Evolutionary conservation across 2,113 vertebrate species (phyloP).

Genomic region (Chlorodrepanis virens): DNA sequence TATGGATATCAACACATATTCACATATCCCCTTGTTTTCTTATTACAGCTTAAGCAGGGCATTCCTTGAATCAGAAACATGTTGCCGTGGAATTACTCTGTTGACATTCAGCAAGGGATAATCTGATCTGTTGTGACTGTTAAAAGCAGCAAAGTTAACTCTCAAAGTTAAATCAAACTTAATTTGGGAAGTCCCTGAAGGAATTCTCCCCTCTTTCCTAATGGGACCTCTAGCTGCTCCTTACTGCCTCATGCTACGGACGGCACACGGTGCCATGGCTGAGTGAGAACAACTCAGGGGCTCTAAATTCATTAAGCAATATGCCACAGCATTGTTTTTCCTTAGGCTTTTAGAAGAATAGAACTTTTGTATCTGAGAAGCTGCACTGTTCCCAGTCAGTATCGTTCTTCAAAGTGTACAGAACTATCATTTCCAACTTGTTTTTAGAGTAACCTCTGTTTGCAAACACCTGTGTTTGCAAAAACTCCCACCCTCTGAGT

Average conservation of each 20-base stretch:
- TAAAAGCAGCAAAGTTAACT: background rate
- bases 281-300: background rate
- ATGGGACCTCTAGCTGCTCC: background rate
- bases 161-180: background rate
- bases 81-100: background rate
- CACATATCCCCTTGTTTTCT: background rate
- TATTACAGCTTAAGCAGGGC: background rate
- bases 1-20: background rate
- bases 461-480: slow-evolving; percentile 42
- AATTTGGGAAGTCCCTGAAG: background rate
- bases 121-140: background rate
- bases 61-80: background rate
- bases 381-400: background rate
- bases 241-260: fast-evolving
- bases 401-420: background rate
- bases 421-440: background rate
- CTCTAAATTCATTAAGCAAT: background rate
- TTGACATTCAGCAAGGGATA: background rate
- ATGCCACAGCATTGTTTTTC: background rate
- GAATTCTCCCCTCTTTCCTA: background rate
- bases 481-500: background rate
- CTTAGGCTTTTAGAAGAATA: background rate
- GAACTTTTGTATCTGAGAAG: background rate
- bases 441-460: slow-evolving; percentile 47
- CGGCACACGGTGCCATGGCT: fast-evolving